phyloP scores from a whole-genome alignment of 2,113 vertebrate genomes.

The Apeltes quadracus region DNA sequence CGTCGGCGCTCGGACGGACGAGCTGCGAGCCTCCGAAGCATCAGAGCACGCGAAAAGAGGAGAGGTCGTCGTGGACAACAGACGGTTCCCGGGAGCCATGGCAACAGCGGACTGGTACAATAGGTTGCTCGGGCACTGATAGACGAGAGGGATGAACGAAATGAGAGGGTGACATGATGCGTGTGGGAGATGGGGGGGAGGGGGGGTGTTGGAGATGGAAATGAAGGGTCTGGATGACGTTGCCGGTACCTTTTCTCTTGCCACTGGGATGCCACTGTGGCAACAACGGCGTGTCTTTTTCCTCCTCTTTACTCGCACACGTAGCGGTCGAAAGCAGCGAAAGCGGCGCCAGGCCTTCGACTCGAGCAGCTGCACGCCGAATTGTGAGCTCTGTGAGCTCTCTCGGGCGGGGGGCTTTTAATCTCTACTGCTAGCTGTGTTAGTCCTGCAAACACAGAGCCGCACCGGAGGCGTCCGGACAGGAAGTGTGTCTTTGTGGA shows the following conservation, averaged over 20 bases:
- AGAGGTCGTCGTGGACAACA: slow-evolving; percentile 55
- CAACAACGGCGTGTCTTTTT: not conserved
- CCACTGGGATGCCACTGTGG: slow-evolving; percentile 7
- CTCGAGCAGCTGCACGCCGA: not conserved
- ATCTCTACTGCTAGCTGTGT: slow-evolving; percentile 17
- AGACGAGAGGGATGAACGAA: slow-evolving; percentile 30
- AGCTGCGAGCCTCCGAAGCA: slow-evolving; percentile 34
- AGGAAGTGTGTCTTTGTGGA: slow-evolving; percentile 8
- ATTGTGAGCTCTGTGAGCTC: no score
- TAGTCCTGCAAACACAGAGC: slow-evolving; percentile 10
- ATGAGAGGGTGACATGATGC: not conserved
- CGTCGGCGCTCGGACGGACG: slow-evolving; percentile 10
- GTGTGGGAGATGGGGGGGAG: no score
- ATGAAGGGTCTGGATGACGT: slow-evolving; percentile 16
- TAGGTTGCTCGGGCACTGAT: slow-evolving; percentile 51
- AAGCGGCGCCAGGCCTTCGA: not conserved
- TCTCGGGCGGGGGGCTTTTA: not conserved
- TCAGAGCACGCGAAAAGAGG: slow-evolving; percentile 40
- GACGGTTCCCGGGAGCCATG: slow-evolving; percentile 67
- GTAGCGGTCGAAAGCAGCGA: not conserved
- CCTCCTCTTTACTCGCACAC: not conserved
- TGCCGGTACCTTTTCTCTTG: not conserved
- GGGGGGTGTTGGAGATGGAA: slow-evolving; percentile 6
- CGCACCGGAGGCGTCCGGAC: not conserved
- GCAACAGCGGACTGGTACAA: slow-evolving; percentile 73